These are phyloP conservation scores for Syngnathoides biaculeatus DNA, from an alignment of 2,113 vertebrate genomes.

Conservation along the genomic window DNA sequence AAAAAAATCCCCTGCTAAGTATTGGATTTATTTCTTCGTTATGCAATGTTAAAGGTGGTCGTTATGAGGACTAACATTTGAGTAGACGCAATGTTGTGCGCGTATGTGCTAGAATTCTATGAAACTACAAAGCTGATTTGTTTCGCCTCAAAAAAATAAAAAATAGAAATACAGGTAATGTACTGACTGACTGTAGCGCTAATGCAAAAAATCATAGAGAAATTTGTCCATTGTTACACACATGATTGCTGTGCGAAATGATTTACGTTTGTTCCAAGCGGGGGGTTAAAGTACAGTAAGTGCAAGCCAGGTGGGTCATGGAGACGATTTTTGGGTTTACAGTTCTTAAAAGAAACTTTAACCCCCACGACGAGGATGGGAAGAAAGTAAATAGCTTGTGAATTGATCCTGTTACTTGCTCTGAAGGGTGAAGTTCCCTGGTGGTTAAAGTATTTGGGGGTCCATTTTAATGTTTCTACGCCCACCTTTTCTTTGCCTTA, in stretches of 20 bases:
- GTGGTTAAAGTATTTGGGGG: not conserved
- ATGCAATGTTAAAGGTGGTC: no score
- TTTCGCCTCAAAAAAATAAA: no score
- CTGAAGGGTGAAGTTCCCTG: not conserved
- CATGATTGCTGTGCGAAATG: not conserved
- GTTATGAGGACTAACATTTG: no score
- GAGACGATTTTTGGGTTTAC: not conserved
- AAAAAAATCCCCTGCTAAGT: no score
- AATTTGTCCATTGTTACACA: not conserved
- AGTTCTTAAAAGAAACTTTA: not conserved
- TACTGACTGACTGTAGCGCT: no score
- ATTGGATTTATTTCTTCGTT: no score
- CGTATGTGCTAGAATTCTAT: no score
- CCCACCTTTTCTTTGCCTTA: conserved; percentile 7
- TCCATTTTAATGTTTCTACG: conserved; percentile 14
- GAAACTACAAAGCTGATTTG: no score
- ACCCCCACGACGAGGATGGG: conserved; percentile 2
- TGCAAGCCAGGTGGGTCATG: not conserved
- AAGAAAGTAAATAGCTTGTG: conserved; percentile 27
- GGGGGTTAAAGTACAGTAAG: not conserved
- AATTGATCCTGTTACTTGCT: conserved; percentile 27
- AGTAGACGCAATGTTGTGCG: no score
- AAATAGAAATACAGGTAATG: no score
- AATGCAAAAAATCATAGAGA: not conserved
- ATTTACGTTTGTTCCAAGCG: not conserved